Percentiles rank a stretch among this genome's conserved stretches.
These are phyloP conservation scores for Subacronicta megacephala DNA, from an alignment of 2,888 invertebrate species.

Conservation along the genomic window DNA sequence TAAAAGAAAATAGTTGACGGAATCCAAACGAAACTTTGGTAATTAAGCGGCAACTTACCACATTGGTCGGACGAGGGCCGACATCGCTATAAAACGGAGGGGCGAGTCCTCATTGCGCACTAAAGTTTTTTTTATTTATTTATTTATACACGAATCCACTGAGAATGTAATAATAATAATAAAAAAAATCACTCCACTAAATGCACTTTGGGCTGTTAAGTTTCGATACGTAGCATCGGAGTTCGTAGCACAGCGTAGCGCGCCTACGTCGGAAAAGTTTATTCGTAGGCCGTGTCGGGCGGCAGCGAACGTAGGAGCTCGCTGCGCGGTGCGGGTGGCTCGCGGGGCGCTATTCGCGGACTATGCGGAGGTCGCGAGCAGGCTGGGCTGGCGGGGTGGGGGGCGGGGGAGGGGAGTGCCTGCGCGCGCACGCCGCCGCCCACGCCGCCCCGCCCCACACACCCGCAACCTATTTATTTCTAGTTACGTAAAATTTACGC, in stretches of 20 bases:
- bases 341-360: constrained; percentile 84
- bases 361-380: constrained; percentile 72
- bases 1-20: constrained; percentile 68
- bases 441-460: constrained; percentile 86
- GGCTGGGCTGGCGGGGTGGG: constrained; percentile 67
- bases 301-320: constrained; percentile 68
- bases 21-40: constrained; percentile 51
- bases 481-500: constrained; percentile 90
- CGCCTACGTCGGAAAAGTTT: constrained; percentile 81
- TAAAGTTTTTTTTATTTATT: constrained; percentile 66
- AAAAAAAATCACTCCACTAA: constrained; percentile 75
- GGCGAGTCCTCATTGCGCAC: constrained; percentile 84
- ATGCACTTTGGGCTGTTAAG: constrained; percentile 64
- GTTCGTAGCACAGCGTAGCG: constrained; percentile 72
- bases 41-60: constrained; percentile 81
- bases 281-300: constrained; percentile 74
- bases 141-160: constrained; percentile 73
- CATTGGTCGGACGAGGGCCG: constrained; percentile 88
- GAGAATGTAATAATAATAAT: constrained; percentile 48
- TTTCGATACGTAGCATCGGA: constrained; percentile 59
- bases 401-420: constrained; percentile 57
- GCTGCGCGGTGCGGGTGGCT: constrained; percentile 80
- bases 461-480: constrained; percentile 90
- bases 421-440: constrained; percentile 84
- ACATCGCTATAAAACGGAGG: constrained; percentile 88